Percentiles rank a stretch among this genome's conserved stretches.
Evolutionary conservation across 2,888 invertebrate genomes (phyloP).

Genomic region (Erebia palarica): DNA sequence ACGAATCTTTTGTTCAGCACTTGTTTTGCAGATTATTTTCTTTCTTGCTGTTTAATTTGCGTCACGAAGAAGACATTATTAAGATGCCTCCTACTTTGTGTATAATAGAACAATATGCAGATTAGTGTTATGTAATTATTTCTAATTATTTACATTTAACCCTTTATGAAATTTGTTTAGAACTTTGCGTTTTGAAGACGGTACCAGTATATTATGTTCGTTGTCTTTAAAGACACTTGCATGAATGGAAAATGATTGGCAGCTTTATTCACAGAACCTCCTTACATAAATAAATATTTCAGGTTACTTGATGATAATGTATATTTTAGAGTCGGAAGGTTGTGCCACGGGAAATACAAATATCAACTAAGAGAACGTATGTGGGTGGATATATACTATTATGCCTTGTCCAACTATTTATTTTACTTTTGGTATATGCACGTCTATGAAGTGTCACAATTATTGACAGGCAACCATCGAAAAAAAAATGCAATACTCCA

Average conservation of each 20-base stretch:
- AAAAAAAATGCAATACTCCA: too few relatives aligned
- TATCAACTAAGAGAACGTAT: too few relatives aligned
- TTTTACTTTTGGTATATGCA: too few relatives aligned
- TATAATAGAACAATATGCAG: neutral
- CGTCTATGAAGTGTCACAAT: too few relatives aligned
- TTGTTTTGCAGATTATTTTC: conserved; percentile 43
- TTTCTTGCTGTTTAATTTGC: conserved; percentile 41
- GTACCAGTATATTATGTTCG: neutral
- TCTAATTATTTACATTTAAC: conserved; percentile 27
- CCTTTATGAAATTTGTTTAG: neutral
- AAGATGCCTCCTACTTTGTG: conserved; percentile 25
- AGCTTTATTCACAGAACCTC: too few relatives aligned
- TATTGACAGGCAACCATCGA: too few relatives aligned
- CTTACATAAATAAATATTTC: too few relatives aligned
- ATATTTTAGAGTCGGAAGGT: too few relatives aligned
- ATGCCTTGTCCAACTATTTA: too few relatives aligned
- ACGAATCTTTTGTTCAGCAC: conserved; percentile 46
- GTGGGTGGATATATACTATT: too few relatives aligned
- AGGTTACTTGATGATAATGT: too few relatives aligned
- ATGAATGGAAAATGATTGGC: neutral
- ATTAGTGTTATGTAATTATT: conserved; percentile 18
- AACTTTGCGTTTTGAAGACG: neutral
- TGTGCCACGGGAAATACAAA: too few relatives aligned
- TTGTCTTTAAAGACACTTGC: neutral
- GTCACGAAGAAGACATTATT: conserved; percentile 32